phyloP scores from a whole-genome alignment of 1,140 invertebrate species.

The Heliconius hermathena region DNA sequence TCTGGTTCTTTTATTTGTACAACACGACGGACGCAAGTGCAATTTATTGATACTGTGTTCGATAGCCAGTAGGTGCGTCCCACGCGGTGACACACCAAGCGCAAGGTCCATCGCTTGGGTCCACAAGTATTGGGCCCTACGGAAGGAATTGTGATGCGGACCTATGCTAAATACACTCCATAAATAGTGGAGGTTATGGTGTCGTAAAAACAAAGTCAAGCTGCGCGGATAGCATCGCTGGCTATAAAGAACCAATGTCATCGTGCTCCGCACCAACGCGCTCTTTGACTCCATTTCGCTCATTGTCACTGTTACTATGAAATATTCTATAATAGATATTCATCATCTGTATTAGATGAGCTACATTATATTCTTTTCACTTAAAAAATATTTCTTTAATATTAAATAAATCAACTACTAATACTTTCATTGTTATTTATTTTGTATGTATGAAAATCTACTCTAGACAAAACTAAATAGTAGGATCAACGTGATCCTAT shows the following conservation, averaged over 20 bases:
- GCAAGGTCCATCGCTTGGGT: conserved; percentile 51
- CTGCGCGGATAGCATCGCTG: conserved; percentile 64
- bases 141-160: conserved; percentile 60
- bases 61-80: conserved; percentile 77
- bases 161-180: conserved; percentile 71
- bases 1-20: conserved; percentile 72
- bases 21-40: conserved; percentile 72
- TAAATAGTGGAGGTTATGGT: conserved; percentile 73
- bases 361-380: no score
- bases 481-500: no score
- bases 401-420: no score
- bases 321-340: neutral
- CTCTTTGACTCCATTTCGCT: conserved; percentile 34
- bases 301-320: conserved; percentile 35
- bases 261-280: conserved; percentile 47
- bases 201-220: conserved; percentile 78
- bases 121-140: conserved; percentile 61
- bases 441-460: no score
- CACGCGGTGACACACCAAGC: conserved; percentile 57
- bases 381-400: no score
- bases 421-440: no score
- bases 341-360: no score
- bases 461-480: no score
- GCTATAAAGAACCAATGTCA: conserved; percentile 63
- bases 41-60: conserved; percentile 78